Evolutionary conservation across 2,888 invertebrate species (phyloP), one percentile per base, ranked within the genome.

Genomic region (Standfussiana lucernea): DNA sequence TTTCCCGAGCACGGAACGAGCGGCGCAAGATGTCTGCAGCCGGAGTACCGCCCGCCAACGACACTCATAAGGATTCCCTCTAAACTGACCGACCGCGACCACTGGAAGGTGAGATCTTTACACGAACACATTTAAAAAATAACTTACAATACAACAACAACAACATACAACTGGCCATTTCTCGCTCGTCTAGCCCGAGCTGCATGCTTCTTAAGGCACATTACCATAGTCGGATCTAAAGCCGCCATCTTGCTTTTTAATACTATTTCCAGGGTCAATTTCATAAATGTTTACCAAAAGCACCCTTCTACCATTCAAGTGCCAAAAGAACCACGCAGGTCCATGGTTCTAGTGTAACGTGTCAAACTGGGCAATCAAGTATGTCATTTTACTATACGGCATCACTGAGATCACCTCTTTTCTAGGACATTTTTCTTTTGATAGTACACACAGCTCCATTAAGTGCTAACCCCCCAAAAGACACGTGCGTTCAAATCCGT

Each of bases 21-120:
- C 95, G 95, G 68, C 95, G 96, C 93, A 96, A 96, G 91, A 93
- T 96, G 94, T 96, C 96, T 83, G 95, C 94, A 81, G 96, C 95
- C 87, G 96, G 96, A 10, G 93, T 96, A 79, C 96, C 94, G 96
- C 96, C 95, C 95, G 95, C 95, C 50, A 90, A 91, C 50, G 89
- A 90, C 35, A 84, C 78, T 18, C 91, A 93, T 65, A 93, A 94
- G 80, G 90, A 93, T 50, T 91, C 88, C 50, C 80, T 93, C 50
- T 94, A 93, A 92, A 90, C 53, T 62, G 70, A 84, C 74, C 70
- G 62, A 80, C 82, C 80, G 40, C 82, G 21, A 32, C 65, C 18
- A 69, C 35, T 61, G 42, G 37, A 72, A 59, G 86, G 84, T 86
- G 32, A 73, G 72, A 59, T 6, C 21, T 8, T 64, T 61, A 21